A percentile compares a stretch with the other conserved stretches of the same genome.
Conservation (phyloP, 2,888 invertebrate species). For the Lysandra coridon region DNA sequence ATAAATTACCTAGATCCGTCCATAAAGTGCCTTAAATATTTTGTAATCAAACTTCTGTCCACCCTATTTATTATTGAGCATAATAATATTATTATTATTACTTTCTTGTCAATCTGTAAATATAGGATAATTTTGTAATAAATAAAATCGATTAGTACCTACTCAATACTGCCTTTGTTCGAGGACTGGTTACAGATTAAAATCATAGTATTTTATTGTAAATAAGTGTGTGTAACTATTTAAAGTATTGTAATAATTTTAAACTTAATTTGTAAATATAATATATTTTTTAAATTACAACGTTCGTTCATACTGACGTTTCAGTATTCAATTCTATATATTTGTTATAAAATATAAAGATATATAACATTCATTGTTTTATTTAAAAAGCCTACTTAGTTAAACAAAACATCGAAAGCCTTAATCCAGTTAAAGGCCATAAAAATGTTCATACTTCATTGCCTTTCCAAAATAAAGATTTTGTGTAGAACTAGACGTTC, state of each 20-base stretch:
- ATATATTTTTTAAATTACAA: slow-evolving; percentile 56
- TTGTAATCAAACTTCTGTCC: slow-evolving; percentile 39
- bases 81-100: not conserved
- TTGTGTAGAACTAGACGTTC: too few species aligned
- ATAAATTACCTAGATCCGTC: slow-evolving; percentile 46
- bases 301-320: slow-evolving; percentile 53
- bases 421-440: too few species aligned
- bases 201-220: slow-evolving; percentile 54
- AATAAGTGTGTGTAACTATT: slow-evolving; percentile 52
- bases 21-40: slow-evolving; percentile 45
- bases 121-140: slow-evolving; percentile 40
- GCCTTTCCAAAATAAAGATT: too few species aligned
- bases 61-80: slow-evolving; percentile 42
- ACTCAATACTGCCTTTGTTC: slow-evolving; percentile 63
- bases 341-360: slow-evolving; percentile 79
- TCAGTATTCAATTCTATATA: slow-evolving; percentile 73
- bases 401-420: too few species aligned
- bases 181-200: slow-evolving; percentile 61
- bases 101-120: slow-evolving; percentile 42
- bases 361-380: slow-evolving; percentile 44
- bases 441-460: too few species aligned
- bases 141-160: slow-evolving; percentile 40
- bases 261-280: slow-evolving; percentile 67
- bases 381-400: slow-evolving; percentile 34
- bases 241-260: slow-evolving; percentile 63